Evolutionary conservation across 1,140 invertebrate genomes (phyloP), one percentile per base, ranked within the genome.

Genomic region (Hetaerina americana): DNA sequence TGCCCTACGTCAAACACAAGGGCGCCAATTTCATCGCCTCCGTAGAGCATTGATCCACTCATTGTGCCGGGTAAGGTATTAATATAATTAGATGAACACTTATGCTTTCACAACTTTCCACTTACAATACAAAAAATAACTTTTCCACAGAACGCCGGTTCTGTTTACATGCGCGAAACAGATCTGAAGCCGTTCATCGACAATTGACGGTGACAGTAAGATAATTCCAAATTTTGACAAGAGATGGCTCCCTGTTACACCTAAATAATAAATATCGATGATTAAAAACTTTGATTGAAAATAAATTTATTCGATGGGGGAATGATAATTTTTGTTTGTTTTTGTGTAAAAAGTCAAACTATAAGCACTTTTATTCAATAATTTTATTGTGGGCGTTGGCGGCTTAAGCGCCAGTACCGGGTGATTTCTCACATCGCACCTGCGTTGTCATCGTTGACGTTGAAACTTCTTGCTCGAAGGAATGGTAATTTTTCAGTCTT

Each of bases 1-100:
- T 95, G 93, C 0, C 95, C 97, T 66, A 96, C 88, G 82, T 99
- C 97, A 80, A 99, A 97, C 12, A 99, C 97, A 71, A 99, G 80
- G 0, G 97, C 97, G 18, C 96, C 96, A 75, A 99, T 98, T 82
- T 99, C 97, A 85, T 99, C 97, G 27, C 92, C 92, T 26, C 92
- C 92, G 76, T 93, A 93, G 40, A 93, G 78, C 90, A 93, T 93
- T 70, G 87, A 88, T 26, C 77, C 78, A 31, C 80, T 80, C 80
- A 78, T 79, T 77, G 72, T 18, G 25, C 6, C 49, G 22, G 49
- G 22, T 57, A n/a, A n/a, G n/a, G n/a, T n/a, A n/a, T n/a, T n/a
- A n/a, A n/a, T n/a, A n/a, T n/a, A n/a, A n/a, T n/a, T n/a, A n/a
- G n/a, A n/a, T n/a, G n/a, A n/a, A n/a, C n/a, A n/a, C n/a, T n/a